Evolutionary conservation across 2,797 vertebrate genomes (phyloP), one percentile per base, ranked within the genome.

Genomic region (Fistularia commersonii): DNA sequence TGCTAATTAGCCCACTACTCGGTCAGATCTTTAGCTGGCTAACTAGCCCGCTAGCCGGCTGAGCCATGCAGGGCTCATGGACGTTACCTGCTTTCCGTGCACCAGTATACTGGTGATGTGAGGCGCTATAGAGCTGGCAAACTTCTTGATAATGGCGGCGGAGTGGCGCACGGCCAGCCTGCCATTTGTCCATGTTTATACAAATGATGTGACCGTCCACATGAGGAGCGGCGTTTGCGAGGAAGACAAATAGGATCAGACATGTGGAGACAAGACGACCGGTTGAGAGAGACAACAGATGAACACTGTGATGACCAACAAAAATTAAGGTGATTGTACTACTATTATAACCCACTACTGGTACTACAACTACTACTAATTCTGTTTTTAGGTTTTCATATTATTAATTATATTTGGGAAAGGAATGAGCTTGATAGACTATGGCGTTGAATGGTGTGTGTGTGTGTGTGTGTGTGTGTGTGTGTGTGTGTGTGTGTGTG

Each of bases 51-150:
- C 69, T 72, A 62, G n/a, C 8, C 11, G n/a, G 7, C 32, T 33
- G 6, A 4, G 23, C 23, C 23, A 23, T 23, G 23, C 23, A 23
- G 23, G 23, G 23, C 23, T 23, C 23, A 69, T 73, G 71, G 67
- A 82, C 66, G 68, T 91, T 99, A 99, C 96, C 97, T 99, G 97
- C 84, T 97, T 99, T 86, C 95, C 94, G 74, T 96, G 91, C 88
- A 99, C 97, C 92, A 99, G 87, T 75, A 98, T 87, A 71, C 95
- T 93, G 77, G 97, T 99, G 90, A 99, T 93, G 90, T 98, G 94
- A 70, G 96, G 93, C 64, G 94, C 92, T 91, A 98, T 93, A 90
- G 93, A 96, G 88, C 93, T 90, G 85, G 95, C 92, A 76, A 90
- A 91, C 93, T 91, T 96, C 94, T 94, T 90, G 79, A 83, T 90